Evolutionary conservation across 2,888 invertebrate genomes (phyloP).

Genomic region (Drosophila nr. fundita): DNA sequence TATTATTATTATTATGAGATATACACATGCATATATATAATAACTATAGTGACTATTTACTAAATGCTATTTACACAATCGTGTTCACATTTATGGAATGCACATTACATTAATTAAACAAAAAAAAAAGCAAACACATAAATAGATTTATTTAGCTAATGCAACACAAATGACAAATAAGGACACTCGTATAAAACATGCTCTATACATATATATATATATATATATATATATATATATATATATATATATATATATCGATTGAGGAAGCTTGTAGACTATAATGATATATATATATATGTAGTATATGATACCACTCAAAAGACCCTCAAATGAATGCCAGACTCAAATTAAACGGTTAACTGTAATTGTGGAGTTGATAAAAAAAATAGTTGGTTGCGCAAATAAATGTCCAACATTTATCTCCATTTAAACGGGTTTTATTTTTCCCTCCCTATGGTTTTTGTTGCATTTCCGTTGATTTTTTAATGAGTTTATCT

Average conservation of each 20-base stretch:
- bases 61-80: constrained; percentile 68
- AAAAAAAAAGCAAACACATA: constrained; percentile 26
- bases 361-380: constrained; percentile 50
- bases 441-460: constrained; percentile 20
- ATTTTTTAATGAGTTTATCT: constrained; percentile 4
- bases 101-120: constrained; percentile 47
- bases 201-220: neutral
- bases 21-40: constrained; percentile 43
- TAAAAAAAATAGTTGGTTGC: constrained; percentile 52
- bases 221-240: constrained; percentile 22
- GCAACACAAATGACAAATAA: constrained; percentile 13
- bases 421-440: constrained; percentile 41
- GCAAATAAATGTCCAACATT: constrained; percentile 55
- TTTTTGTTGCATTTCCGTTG: constrained; percentile 33
- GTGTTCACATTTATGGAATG: constrained; percentile 68
- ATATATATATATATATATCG: constrained; percentile 15
- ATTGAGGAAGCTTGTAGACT: constrained; percentile 42
- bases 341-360: constrained; percentile 42
- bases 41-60: constrained; percentile 76
- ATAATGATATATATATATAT: constrained; percentile 13
- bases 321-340: constrained; percentile 2
- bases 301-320: constrained; percentile 7
- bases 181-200: neutral
- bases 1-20: constrained; percentile 22
- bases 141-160: constrained; percentile 19